Evolutionary conservation across 2,888 invertebrate species (phyloP), one percentile per base, ranked within the genome.

Genomic region (Odontomyia ornata): DNA sequence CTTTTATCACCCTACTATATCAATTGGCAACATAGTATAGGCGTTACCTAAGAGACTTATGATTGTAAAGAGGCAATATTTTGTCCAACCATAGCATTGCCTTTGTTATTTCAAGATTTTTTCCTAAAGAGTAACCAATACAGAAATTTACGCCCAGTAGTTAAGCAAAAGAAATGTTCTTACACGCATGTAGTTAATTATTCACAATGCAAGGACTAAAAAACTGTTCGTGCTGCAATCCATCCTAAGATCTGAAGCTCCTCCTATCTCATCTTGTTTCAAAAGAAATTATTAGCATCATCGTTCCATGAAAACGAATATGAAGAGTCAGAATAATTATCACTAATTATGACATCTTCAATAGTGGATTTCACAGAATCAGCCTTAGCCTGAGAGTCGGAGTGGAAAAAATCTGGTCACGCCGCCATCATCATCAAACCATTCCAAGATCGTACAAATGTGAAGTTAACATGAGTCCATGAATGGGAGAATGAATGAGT

Each of bases 341-440:
- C 46, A 25, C 47, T 69, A 69, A 69, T 69, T 69, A 69, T 69
- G 69, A 69, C 69, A 69, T 69, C 23, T 69, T 69, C 69, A 46
- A 69, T 69, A 46, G 69, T 21, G 69, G 47, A 47, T 47, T 25
- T 69, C 69, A 69, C 43, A 43, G 43, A 69, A 47, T 47, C 69
- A 47, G 69, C 69, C 36, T 36, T 9, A 9, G 36, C 3, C 36
- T 36, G 36, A 36, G 36, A 3, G 36, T 9, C 25, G 25, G 25
- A 21, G 43, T 67, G 65, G 43, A 69, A 69, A 69, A 69, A 69
- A 28, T 65, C 15, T 60, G 23, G 21, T 18, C 30, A 65, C n/a
- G 25, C 30, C 69, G 69, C 46, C 69, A 69, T 47, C 69, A 69
- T 69, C 69, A 69, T 69, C 69, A 47, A 30, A 46, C 43, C 69